Conservation (phyloP, 2,797 vertebrate genomes). For the Gymnothorax reevesii region DNA sequence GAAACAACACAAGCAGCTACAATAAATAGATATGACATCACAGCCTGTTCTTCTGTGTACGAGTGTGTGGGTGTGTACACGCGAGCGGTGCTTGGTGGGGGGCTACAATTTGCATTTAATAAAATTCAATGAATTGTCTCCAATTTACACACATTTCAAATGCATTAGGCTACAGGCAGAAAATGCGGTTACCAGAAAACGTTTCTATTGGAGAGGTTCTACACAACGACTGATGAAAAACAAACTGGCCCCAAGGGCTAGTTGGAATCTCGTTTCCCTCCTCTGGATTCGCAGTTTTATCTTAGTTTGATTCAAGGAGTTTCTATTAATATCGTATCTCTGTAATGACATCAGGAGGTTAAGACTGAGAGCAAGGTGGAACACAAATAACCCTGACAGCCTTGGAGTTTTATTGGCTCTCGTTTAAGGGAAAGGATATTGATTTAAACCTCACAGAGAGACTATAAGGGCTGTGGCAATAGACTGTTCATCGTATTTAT, state of each 20-base stretch:
- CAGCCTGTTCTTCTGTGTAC: background rate
- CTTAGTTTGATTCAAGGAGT: constrained; percentile 10
- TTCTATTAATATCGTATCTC: constrained; percentile 4
- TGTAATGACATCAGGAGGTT: constrained; percentile 11
- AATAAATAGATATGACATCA: background rate
- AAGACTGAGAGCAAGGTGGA: background rate
- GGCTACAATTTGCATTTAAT: background rate
- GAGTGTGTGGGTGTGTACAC: background rate
- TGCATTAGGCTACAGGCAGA: background rate
- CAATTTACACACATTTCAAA: background rate
- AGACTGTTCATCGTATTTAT: constrained; percentile 44
- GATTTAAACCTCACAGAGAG: constrained; percentile 34
- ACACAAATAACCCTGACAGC: background rate
- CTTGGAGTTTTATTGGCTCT: constrained; percentile 26
- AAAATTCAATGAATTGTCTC: background rate
- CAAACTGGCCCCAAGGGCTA: background rate
- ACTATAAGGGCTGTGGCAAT: constrained; percentile 35
- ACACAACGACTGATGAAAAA: background rate
- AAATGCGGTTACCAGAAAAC: background rate
- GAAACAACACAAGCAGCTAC: background rate
- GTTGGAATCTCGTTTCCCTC: background rate
- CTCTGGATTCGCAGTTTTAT: background rate
- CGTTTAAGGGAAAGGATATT: constrained; percentile 28
- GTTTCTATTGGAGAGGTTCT: background rate
- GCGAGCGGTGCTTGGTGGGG: background rate